phyloP scores from a whole-genome alignment of 2,113 vertebrate species.

The Burhinus bistriatus region DNA sequence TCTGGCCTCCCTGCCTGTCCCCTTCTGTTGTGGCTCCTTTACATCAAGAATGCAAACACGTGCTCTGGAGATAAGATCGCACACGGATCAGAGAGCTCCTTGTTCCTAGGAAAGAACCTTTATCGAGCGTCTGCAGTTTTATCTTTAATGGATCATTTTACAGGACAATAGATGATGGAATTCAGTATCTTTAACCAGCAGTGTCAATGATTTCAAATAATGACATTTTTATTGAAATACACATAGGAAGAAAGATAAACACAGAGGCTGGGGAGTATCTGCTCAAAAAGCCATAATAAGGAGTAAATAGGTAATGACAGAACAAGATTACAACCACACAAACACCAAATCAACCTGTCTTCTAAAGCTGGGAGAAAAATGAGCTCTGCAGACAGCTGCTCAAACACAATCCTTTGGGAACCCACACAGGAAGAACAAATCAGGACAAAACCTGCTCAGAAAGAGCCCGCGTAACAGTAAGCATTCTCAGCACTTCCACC shows the following conservation, averaged over 20 bases:
- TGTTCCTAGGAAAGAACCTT: background rate
- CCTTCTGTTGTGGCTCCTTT: background rate
- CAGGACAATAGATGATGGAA: conserved; percentile 24
- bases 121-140: background rate
- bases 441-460: background rate
- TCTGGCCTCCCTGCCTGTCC: background rate
- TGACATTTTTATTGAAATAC: conserved; percentile 49
- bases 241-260: conserved; percentile 33
- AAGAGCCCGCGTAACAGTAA: background rate
- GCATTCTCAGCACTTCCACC: background rate
- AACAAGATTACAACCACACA: background rate
- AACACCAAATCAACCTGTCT: background rate
- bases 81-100: background rate
- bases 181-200: conserved; percentile 32
- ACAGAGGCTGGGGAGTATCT: background rate
- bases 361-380: background rate
- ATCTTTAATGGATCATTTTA: conserved; percentile 53
- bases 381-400: background rate
- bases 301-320: conserved; percentile 33
- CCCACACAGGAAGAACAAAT: background rate
- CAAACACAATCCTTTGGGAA: background rate
- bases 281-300: background rate
- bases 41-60: background rate
- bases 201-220: conserved; percentile 47
- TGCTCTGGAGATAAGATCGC: conserved; percentile 11